Evolutionary conservation across 2,113 vertebrate species (phyloP).

Genomic region (Empidonax alnorum): DNA sequence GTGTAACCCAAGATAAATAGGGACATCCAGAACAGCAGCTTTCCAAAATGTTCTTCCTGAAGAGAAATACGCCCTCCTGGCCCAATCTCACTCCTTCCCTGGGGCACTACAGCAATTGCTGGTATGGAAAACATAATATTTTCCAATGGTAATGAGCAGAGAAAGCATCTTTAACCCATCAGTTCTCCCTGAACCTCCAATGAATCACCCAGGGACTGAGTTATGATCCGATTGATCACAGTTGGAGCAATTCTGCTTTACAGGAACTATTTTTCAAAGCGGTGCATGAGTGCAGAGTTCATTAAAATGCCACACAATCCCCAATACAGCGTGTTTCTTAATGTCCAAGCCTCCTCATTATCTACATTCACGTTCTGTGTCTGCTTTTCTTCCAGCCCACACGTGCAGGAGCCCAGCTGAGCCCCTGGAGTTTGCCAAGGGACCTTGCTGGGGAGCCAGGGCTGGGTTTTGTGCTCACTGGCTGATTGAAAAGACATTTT

Average conservation of each 20-base stretch:
- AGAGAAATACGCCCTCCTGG: conserved; percentile 18
- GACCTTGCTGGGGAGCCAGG: background rate
- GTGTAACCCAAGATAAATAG: conserved; percentile 9
- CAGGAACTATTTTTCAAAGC: conserved; percentile 2
- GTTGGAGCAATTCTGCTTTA: conserved; percentile 17
- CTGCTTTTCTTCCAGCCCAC: background rate
- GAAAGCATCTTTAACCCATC: conserved; percentile 21
- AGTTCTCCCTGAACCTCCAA: conserved; percentile 13
- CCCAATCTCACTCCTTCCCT: conserved; percentile 8
- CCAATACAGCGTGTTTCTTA: background rate
- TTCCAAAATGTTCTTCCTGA: background rate
- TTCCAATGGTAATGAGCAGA: conserved; percentile 58
- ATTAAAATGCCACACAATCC: conserved; percentile 31
- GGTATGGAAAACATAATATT: conserved; percentile 42
- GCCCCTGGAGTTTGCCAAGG: background rate
- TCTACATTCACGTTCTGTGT: background rate
- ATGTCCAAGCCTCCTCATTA: background rate
- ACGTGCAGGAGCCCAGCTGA: background rate
- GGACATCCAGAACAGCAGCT: conserved; percentile 22
- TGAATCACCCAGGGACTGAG: conserved; percentile 33
- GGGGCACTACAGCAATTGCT: conserved; percentile 46
- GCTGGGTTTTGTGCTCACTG: rapidly evolving
- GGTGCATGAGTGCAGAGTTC: background rate
- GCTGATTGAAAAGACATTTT: background rate
- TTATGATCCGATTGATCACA: conserved; percentile 23